Evolutionary conservation across 1,140 invertebrate genomes (phyloP), one percentile per base, ranked within the genome.

Genomic region (Conus ventricosus): DNA sequence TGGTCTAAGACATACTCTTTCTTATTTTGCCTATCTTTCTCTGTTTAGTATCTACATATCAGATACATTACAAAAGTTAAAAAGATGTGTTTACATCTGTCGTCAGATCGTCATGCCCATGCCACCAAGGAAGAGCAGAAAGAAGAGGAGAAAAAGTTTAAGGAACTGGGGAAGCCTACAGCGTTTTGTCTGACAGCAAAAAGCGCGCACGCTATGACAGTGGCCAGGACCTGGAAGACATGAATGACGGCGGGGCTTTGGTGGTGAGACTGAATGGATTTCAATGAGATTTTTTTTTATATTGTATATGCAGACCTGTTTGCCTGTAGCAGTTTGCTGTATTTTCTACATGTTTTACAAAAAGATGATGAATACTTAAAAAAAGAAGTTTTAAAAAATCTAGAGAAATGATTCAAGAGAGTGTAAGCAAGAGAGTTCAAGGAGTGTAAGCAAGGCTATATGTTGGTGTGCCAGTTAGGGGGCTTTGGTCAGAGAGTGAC

Each of bases 61-160:
- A 39, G 39, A 39, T 39, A 39, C 39, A 3, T 39, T 39, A 39
- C 39, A 39, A 39, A 39, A 39, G 39, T 39, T 39, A 39, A 39
- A 39, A 39, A 39, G 39, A 39, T 39, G 0, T 39, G 39, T 39
- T 39, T 39, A 39, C 57, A 8, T 60, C 57, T 60, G 57, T 82
- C 81, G 84, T 3, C 82, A 97, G 98, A 99, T 96, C 96, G 98
- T 63, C 98, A 99, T 95, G 97, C 98, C 17, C 97, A 97, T 95
- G 98, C 98, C 54, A 96, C 97, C 4, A 97, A 98, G 84, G 96
- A 96, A 5, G 97, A 98, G 93, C 97, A 97, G 88, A 97, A 97
- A 92, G 97, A 98, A 92, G 98, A 99, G 95, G 98, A 99, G 95
- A 97, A 97, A 89, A 95, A 94, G 88, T 95, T 95, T 88, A 95